Evolutionary conservation across 2,888 invertebrate genomes (phyloP), one percentile per base, ranked within the genome.

Genomic region (Pimpla rufipes): DNA sequence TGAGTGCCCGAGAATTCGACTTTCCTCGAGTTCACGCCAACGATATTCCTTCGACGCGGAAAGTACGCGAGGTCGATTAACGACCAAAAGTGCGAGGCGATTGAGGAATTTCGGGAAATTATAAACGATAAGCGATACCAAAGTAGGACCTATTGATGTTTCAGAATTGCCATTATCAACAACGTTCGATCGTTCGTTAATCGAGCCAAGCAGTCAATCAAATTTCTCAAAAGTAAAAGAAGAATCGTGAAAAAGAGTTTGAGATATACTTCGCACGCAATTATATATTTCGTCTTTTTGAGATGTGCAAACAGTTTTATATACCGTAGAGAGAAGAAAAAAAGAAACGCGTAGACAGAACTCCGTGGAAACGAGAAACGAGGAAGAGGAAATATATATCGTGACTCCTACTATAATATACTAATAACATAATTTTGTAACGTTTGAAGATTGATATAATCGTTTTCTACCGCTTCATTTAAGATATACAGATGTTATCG

Each of bases 391-490:
- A 40, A 62, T 52, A 76, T 79, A 71, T 62, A n/a, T n/a, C n/a
- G n/a, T 68, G 62, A 68, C 57, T 82, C 62, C 73, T 68, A 78
- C 64, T 62, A 70, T 47, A 50, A 85, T 75, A 75, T 80, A 77
- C 82, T 73, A 85, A 88, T 85, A 86, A 82, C 64, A 71, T 89
- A 87, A 82, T 88, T 90, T 90, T 88, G 79, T 87, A 88, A 86
- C 62, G 80, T 77, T 83, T 52, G 45, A 77, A 77, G 16, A 77
- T 81, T 59, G 57, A 85, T 75, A 73, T 83, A 85, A 84, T 80
- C 84, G 64, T 90, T 90, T 90, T 89, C 81, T 90, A 89, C 85
- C 67, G 78, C 81, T 85, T 90, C 76, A 83, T 88, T 90, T 78
- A 78, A 78, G 78, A 78, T 67, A 76, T 40, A 64, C 50, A 62